Conservation (phyloP, 1,140 invertebrate genomes). For the Acromyrmex heyeri region DNA sequence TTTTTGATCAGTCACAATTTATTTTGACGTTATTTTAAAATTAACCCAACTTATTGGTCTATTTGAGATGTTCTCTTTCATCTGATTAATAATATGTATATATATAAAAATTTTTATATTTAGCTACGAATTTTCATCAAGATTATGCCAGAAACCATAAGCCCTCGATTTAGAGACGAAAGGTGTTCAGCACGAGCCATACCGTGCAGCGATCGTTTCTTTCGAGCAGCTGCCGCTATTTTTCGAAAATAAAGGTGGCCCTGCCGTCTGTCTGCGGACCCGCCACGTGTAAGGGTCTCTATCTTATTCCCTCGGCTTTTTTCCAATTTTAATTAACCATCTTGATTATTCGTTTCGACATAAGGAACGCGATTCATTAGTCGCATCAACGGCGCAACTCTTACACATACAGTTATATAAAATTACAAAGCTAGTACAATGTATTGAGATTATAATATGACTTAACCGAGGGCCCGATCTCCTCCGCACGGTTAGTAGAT, state of each 20-base stretch:
- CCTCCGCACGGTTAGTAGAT: slow-evolving; percentile 78
- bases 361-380: background rate
- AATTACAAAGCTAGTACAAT: slow-evolving; percentile 34
- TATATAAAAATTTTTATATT: background rate
- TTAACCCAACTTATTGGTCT: too few species aligned
- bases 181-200: slow-evolving; percentile 71
- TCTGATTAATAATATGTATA: background rate
- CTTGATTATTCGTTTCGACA: slow-evolving; percentile 24
- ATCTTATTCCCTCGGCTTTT: background rate
- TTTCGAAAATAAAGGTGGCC: slow-evolving; percentile 68
- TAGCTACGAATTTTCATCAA: slow-evolving; percentile 4
- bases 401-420: background rate
- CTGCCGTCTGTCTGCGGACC: slow-evolving; percentile 39
- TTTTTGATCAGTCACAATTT: too few species aligned
- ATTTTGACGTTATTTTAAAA: too few species aligned
- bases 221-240: slow-evolving; percentile 75
- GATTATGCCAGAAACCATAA: background rate
- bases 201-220: slow-evolving; percentile 71
- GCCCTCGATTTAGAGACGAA: slow-evolving; percentile 55
- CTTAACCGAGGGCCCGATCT: slow-evolving; percentile 64
- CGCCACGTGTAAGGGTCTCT: slow-evolving; percentile 32
- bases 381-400: background rate
- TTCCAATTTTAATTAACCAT: slow-evolving; percentile 28
- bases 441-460: background rate
- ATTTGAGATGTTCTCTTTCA: background rate